Evolutionary conservation across 37 sponge, comb jelly and placozoan genomes (phyloP), one percentile per base, ranked within the genome.

Genomic region (Sycon ciliatum): DNA sequence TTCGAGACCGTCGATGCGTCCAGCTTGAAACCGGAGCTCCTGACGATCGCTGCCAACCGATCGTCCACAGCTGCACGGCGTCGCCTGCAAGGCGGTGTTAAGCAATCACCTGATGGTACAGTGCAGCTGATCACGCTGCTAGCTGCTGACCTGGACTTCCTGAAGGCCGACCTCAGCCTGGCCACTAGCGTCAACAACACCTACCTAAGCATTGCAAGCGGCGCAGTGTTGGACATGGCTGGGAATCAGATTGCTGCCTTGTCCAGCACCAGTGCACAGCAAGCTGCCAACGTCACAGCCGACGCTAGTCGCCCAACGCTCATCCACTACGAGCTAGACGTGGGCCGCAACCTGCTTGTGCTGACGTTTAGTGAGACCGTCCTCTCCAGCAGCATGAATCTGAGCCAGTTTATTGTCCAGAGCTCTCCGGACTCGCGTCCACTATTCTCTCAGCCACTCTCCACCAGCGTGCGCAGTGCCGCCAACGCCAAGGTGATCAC

Each of bases 1-100:
- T 72, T 46, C 54, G 93, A 92, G 53, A 80, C 93, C 16, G 83
- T 92, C 18, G 80, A 92, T 52, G 62, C 64, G 1, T 55, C 76
- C 27, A 64, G 81, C 23, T 34, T 87, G 34, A 13, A 39, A 39
- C 83, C 81, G 30, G 52, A 42, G 5, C 46, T 49, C 0, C 71
- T 89, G 23, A 65, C 78, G 39, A 56, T 89, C 1, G 83, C 79
- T 42, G 27, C 63, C 7, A 18, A 9, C 32, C 27, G 32, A 11
- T 7, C 11, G 7, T 60, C 63, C 26, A 24, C 7, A 22, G 11
- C 32, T 22, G 32, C 16, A 9, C 16, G 22, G 27, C 16, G 7
- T 18, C 31, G 16, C 9, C 32, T 60, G 7, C 7, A 11, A 11
- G 63, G 63, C 7, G 63, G 63, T 7, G 16, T 28, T 9, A 7